Base-by-base conservation (phyloP, 2,113 vertebrate genomes). In the Istiophorus platypterus region DNA sequence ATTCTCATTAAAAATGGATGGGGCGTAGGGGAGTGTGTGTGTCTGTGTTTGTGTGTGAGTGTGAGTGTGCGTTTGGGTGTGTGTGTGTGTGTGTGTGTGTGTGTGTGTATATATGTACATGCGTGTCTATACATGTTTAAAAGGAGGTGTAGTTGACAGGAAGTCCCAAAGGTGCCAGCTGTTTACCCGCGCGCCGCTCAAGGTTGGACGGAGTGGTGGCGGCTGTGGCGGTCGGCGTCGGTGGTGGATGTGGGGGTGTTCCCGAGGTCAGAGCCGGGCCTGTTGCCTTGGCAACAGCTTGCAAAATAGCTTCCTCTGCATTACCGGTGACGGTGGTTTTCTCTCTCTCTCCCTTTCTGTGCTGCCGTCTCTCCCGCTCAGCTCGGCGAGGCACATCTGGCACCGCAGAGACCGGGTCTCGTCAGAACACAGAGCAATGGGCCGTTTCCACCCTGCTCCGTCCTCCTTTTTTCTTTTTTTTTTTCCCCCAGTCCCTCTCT, bases 1-100 rank as follows among this genome's bases (percentile, higher is more conserved):
- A 90, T 93, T 95, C 96, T 96, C 96, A 97, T 98, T 97, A 98
- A 97, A 97, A 96, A 98, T 96, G 95, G 95, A 97, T 97, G 94
- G 92, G 93, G 94, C 87, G 57, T 72, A 65, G 76, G 63, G 79
- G 82, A 80, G 59, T 37, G 17, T 37, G 67, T 51, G 88, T 45
- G 22, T 69, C 76, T 72, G 79, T 84, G 77, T 75, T 52, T 76
- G 37, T 57, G 49, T 59, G 52, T 56, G 41, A 42, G 80, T 61
- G 90, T 68, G 49, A 58, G 78, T 73, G 75, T 85, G 52, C 71
- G 64, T 63, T 90, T 66, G 56, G 49, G 67, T 59, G 71, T 81
- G 59, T 73, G 49, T 78, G 41, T 51, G 80, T 61, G 90, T 68
- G 49, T 63, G 78, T 73, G 75, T 85, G 52, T 74, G 64, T 63